Evolutionary conservation across 2,888 invertebrate genomes (phyloP).

Genomic region (Mactromeris polynyma): DNA sequence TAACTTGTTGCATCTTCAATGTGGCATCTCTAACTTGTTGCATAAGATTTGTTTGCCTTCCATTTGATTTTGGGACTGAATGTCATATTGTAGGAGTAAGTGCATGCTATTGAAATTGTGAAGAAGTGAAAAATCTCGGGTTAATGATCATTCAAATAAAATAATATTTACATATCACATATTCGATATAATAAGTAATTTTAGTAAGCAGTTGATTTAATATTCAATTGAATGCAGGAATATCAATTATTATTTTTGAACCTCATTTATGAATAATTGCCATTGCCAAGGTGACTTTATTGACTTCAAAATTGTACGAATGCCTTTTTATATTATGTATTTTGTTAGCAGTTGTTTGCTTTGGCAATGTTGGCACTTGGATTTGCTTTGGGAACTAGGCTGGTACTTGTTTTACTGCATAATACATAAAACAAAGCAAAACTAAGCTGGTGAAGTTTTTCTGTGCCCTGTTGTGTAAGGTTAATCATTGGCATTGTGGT

Average conservation of each 20-base stretch:
- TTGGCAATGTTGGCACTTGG: background rate
- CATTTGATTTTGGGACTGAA: background rate
- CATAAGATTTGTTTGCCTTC: background rate
- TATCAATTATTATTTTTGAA: no score
- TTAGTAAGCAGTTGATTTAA: no score
- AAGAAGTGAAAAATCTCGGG: background rate
- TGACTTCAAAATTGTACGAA: no score
- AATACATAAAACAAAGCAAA: background rate
- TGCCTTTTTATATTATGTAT: background rate
- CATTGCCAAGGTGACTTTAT: no score
- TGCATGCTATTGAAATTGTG: background rate
- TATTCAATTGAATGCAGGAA: no score
- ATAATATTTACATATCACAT: no score
- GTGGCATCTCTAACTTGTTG: background rate
- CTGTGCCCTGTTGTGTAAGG: background rate
- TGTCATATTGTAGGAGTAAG: background rate
- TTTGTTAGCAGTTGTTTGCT: background rate
- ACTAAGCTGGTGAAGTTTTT: background rate
- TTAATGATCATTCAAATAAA: no score
- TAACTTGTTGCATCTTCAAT: background rate
- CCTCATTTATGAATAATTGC: no score
- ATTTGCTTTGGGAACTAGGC: background rate
- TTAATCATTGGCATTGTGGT: background rate
- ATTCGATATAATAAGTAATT: no score
- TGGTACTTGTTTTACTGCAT: background rate